These are phyloP conservation scores for Mesoligia furuncula DNA, from an alignment of 2,888 invertebrate genomes.

Conservation along the genomic window DNA sequence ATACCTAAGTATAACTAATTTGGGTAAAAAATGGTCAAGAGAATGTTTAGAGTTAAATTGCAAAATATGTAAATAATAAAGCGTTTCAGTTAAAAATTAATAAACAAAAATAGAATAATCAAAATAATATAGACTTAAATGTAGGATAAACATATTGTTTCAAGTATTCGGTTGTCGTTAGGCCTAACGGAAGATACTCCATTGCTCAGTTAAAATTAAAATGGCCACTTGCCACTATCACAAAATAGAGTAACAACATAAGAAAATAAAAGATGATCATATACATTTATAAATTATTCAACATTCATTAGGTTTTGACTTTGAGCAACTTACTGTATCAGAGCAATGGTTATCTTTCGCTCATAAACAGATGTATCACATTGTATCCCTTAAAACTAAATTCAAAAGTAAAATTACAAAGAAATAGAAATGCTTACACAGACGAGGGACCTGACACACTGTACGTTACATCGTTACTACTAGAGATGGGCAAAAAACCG, in stretches of 20 bases:
- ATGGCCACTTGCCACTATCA: slow-evolving; percentile 12
- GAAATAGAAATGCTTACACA: slow-evolving; percentile 19
- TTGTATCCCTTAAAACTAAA: slow-evolving; percentile 72
- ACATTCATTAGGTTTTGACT: slow-evolving; percentile 40
- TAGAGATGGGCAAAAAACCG: background rate
- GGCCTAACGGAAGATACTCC: slow-evolving; percentile 51
- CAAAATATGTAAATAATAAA: slow-evolving; percentile 23
- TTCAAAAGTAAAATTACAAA: slow-evolving; percentile 36
- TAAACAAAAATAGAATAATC: background rate
- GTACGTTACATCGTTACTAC: background rate
- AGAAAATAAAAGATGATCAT: slow-evolving; percentile 22
- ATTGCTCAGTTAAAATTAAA: slow-evolving; percentile 43
- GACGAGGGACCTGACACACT: background rate
- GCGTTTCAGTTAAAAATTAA: slow-evolving; percentile 16
- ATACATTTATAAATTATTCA: slow-evolving; percentile 55
- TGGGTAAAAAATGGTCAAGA: background rate
- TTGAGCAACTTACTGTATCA: slow-evolving; percentile 38
- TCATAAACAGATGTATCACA: slow-evolving; percentile 73
- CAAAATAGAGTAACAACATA: slow-evolving; percentile 23
- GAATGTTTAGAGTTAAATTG: slow-evolving; percentile 5
- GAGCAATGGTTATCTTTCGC: slow-evolving; percentile 67
- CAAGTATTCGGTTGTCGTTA: slow-evolving; percentile 19
- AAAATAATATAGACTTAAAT: slow-evolving; percentile 29
- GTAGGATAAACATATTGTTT: slow-evolving; percentile 12
- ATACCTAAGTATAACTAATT: background rate